Evolutionary conservation across 2,113 vertebrate species (phyloP).

Genomic region (Lamprotornis superbus): DNA sequence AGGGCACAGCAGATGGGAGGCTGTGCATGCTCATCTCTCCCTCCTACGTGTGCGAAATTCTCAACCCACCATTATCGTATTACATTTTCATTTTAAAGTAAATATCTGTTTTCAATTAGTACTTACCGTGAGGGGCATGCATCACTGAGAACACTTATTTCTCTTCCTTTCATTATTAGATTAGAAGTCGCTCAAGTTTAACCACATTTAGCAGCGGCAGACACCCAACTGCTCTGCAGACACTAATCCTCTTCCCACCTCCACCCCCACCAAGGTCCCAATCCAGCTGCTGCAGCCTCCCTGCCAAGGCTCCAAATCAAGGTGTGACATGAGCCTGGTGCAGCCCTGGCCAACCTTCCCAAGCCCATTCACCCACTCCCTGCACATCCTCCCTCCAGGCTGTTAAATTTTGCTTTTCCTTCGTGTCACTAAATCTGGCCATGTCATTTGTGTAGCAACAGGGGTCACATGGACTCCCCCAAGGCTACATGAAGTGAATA

Average conservation of each 20-base stretch:
- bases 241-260: conserved; percentile 20
- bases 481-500: neutral
- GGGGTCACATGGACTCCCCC: fast-evolving
- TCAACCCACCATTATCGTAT: conserved; percentile 49
- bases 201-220: conserved; percentile 58
- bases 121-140: conserved; percentile 59
- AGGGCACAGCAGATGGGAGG: neutral
- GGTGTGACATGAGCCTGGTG: neutral
- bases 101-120: conserved; percentile 72
- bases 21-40: neutral
- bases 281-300: neutral
- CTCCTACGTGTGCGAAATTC: neutral
- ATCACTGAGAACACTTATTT: conserved; percentile 63
- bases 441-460: fast-evolving
- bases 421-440: fast-evolving
- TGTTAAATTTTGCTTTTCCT: neutral
- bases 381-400: neutral
- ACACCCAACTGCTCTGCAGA: conserved; percentile 1
- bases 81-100: conserved; percentile 70
- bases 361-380: neutral
- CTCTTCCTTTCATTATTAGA: conserved; percentile 69
- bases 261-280: neutral
- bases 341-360: neutral
- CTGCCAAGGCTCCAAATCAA: neutral
- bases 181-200: conserved; percentile 62